Percentiles rank a stretch among this genome's conserved stretches.
These are phyloP conservation scores for Druceiella hillmani DNA, from an alignment of 2,888 invertebrate genomes.

Conservation along the genomic window DNA sequence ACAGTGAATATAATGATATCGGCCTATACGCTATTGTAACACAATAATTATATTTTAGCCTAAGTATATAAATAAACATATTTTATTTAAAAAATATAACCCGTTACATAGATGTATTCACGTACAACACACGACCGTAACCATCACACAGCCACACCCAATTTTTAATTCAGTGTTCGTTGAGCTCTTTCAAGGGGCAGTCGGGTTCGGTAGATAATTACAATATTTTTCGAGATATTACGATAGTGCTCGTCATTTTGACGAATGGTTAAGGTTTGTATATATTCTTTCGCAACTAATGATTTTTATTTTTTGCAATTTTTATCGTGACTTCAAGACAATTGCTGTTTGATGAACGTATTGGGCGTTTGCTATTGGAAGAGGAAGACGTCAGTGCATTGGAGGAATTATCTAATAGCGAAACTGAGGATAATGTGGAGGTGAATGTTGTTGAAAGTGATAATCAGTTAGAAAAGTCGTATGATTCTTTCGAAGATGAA, in stretches of 20 bases:
- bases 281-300: slow-evolving; percentile 4
- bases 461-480: too few species aligned
- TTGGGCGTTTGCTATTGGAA: slow-evolving; percentile 11
- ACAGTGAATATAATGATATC: too few species aligned
- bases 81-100: too few species aligned
- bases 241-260: slow-evolving; percentile 7
- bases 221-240: too few species aligned
- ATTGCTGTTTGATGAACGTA: slow-evolving; percentile 10
- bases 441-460: too few species aligned
- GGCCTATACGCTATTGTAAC: too few species aligned
- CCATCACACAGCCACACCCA: too few species aligned
- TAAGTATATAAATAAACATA: too few species aligned
- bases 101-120: too few species aligned
- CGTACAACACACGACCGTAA: too few species aligned
- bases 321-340: slow-evolving; percentile 9
- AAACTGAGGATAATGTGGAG: slow-evolving; percentile 13
- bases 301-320: slow-evolving; percentile 11
- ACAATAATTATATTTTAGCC: too few species aligned
- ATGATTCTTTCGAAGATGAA: slow-evolving; percentile 12
- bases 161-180: slow-evolving; percentile 11
- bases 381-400: too few species aligned
- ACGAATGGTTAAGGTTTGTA: slow-evolving; percentile 8
- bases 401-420: slow-evolving; percentile 11
- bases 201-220: slow-evolving; percentile 8
- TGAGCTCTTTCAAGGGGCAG: slow-evolving; percentile 8